phyloP scores from a whole-genome alignment of 2,113 vertebrate genomes.

The Apodemus speciosus region DNA sequence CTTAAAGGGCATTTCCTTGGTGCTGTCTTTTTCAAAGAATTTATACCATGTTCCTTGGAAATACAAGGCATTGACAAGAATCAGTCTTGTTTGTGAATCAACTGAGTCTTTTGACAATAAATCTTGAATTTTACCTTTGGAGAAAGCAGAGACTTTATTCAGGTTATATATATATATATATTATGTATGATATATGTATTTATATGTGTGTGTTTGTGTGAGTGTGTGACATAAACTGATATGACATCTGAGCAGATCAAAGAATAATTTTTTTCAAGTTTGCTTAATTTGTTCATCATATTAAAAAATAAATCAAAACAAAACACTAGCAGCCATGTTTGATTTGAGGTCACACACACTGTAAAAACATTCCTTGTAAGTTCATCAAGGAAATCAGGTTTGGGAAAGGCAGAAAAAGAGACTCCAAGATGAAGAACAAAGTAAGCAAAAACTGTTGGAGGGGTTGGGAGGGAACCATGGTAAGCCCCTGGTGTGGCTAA shows the following conservation, averaged over 20 bases:
- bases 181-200: too few relatives aligned
- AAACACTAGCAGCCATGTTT: accelerated
- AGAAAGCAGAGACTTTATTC: neutral
- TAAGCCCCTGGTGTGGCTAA: neutral
- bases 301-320: neutral
- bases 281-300: neutral
- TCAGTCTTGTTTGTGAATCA: neutral
- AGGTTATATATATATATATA: neutral
- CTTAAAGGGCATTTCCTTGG: neutral
- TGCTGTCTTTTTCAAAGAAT: accelerated
- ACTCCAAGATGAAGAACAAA: neutral
- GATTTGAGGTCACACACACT: neutral
- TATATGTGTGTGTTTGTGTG: too few relatives aligned
- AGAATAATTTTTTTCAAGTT: neutral
- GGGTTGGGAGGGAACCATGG: accelerated
- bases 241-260: neutral
- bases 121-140: conserved; percentile 80
- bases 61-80: neutral
- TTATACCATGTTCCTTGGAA: neutral
- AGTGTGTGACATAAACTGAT: neutral
- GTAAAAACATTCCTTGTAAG: neutral
- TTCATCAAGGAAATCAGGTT: neutral
- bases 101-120: neutral
- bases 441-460: neutral
- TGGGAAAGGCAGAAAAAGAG: neutral